Evolutionary conservation across 2,113 vertebrate genomes (phyloP).

Genomic region (Python bivittatus): DNA sequence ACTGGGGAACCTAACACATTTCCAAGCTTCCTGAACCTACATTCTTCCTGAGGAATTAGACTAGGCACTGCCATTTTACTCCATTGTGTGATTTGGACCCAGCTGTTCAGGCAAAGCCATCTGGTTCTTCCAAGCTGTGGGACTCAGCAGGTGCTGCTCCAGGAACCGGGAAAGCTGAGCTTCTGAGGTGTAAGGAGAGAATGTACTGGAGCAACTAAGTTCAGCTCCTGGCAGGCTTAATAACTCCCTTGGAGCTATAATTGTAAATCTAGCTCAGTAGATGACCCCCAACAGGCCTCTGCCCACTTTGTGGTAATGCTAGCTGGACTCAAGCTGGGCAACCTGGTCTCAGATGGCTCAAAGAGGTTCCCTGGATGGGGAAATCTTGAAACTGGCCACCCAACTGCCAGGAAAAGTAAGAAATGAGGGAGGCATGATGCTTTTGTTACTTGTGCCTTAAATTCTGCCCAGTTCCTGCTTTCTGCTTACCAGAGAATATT

Average conservation of each 20-base stretch:
- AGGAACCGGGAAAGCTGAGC: not conserved
- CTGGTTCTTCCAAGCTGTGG: not conserved
- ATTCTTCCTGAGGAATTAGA: not conserved
- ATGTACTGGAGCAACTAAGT: not conserved
- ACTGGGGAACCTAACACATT: not conserved
- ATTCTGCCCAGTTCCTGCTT: not conserved
- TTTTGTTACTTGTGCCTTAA: not conserved
- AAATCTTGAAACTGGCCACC: not conserved
- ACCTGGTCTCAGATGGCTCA: not conserved
- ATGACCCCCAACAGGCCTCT: not conserved
- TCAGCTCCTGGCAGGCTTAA: not conserved
- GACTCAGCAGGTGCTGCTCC: not conserved
- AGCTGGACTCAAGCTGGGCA: not conserved
- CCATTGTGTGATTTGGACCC: not conserved
- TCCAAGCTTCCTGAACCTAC: not conserved
- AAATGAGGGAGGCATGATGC: not conserved
- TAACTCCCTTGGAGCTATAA: not conserved
- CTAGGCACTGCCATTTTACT: not conserved
- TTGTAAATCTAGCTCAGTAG: not conserved
- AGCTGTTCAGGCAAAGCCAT: not conserved
- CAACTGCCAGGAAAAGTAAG: not conserved
- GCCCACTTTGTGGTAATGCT: not conserved
- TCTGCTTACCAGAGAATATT: not conserved
- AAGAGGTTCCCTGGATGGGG: not conserved
- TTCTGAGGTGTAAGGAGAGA: not conserved